phyloP scores from a whole-genome alignment of 2,888 invertebrate species.

The Lutraria lutraria region DNA sequence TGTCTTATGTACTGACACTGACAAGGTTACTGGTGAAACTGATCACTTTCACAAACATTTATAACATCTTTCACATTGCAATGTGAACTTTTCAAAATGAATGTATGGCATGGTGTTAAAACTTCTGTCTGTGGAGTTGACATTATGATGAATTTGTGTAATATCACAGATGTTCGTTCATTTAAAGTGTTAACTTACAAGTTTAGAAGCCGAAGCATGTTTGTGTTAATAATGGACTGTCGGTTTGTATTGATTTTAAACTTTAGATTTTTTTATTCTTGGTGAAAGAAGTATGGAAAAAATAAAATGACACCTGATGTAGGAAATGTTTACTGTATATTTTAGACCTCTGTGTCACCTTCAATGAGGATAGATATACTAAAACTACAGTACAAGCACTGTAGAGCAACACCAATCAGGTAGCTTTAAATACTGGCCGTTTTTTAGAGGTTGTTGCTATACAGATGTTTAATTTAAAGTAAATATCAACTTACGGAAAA shows the following conservation, averaged over 20 bases:
- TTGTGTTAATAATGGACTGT: background rate
- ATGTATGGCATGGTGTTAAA: constrained; percentile 1
- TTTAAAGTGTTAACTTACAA: background rate
- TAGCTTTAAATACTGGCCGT: too few relatives aligned
- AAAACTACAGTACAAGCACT: too few relatives aligned
- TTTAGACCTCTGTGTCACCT: too few relatives aligned
- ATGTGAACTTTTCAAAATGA: background rate
- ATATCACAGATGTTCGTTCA: background rate
- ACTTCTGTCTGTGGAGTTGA: background rate
- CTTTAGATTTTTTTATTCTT: too few relatives aligned
- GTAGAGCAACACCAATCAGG: too few relatives aligned
- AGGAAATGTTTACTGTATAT: background rate
- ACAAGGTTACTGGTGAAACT: constrained; percentile 8
- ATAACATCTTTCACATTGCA: background rate
- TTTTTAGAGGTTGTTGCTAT: too few relatives aligned
- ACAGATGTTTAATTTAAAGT: too few relatives aligned
- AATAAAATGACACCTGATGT: background rate
- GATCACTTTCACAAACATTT: background rate
- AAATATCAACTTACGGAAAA: too few relatives aligned
- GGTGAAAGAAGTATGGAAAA: background rate
- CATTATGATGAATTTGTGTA: background rate
- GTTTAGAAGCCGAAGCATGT: background rate
- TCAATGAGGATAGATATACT: too few relatives aligned
- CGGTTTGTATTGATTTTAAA: background rate
- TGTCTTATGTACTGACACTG: background rate